Conservation (phyloP, 2,113 vertebrate species). For the Romanogobio albipinnatus region DNA sequence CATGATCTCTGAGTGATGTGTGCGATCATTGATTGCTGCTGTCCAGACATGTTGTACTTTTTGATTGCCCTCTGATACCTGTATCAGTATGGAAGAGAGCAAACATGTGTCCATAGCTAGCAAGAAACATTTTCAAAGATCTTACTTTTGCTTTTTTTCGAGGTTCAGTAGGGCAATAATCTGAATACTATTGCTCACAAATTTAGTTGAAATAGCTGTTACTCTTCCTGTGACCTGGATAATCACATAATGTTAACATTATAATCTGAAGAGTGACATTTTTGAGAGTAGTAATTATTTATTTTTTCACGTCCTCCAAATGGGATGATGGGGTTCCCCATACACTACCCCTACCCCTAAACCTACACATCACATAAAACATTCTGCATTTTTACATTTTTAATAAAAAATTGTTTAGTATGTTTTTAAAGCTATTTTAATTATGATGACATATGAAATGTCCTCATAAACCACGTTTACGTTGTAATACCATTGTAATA, state of each 20-base stretch:
- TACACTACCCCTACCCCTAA: too few species aligned
- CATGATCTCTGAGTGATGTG: constrained; percentile 35
- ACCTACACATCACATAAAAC: too few species aligned
- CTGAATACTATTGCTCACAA: background rate
- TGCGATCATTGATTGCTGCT: constrained; percentile 8
- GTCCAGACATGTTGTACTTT: background rate
- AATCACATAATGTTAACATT: background rate
- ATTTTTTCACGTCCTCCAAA: too few species aligned
- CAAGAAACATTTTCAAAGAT: background rate
- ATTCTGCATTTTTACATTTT: too few species aligned
- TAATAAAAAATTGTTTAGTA: too few species aligned
- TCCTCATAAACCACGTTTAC: too few species aligned
- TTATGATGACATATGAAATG: too few species aligned
- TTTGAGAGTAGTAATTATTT: too few species aligned
- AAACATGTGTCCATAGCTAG: background rate
- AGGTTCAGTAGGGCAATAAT: background rate
- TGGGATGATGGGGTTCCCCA: too few species aligned
- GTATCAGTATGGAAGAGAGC: background rate
- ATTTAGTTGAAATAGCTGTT: background rate
- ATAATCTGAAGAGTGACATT: background rate
- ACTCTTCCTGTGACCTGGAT: background rate
- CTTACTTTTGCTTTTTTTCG: background rate
- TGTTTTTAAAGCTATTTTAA: too few species aligned
- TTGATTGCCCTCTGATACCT: constrained; percentile 7
- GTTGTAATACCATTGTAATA: too few species aligned